Conservation (phyloP, 2,888 invertebrate genomes). For the Oithona nana region DNA sequence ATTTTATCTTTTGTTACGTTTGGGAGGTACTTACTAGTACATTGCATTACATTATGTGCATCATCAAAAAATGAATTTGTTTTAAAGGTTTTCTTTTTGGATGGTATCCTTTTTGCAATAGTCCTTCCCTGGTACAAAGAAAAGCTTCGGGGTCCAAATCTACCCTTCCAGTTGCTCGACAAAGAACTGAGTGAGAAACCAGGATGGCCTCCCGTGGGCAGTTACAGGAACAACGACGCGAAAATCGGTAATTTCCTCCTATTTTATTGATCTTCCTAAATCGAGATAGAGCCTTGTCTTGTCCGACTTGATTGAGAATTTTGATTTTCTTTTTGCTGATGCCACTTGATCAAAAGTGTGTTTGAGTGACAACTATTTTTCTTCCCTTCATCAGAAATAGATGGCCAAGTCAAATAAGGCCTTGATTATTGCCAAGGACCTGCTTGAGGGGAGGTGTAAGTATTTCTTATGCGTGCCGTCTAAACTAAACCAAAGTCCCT, state of each 20-base stretch:
- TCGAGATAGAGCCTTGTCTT: not conserved
- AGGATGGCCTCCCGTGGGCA: slow-evolving; percentile 17
- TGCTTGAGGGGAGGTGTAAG: too few species aligned
- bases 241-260: slow-evolving; percentile 15
- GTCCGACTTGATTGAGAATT: not conserved
- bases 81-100: slow-evolving; percentile 8
- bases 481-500: too few species aligned
- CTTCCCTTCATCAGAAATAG: too few species aligned
- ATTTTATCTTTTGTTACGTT: slow-evolving; percentile 13
- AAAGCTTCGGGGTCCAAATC: slow-evolving; percentile 13
- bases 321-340: not conserved
- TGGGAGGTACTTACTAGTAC: slow-evolving; percentile 18
- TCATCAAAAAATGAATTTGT: not conserved
- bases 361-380: too few species aligned
- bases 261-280: too few species aligned
- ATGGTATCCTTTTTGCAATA: slow-evolving; percentile 13
- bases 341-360: too few species aligned
- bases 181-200: slow-evolving; percentile 14
- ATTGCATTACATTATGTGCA: too few species aligned
- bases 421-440: too few species aligned
- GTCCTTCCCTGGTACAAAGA: slow-evolving; percentile 17
- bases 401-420: too few species aligned
- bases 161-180: slow-evolving; percentile 15
- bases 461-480: too few species aligned
- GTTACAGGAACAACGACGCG: slow-evolving; percentile 13